Evolutionary conservation across 2,888 invertebrate species (phyloP).

Genomic region (Pherbina coryleti): DNA sequence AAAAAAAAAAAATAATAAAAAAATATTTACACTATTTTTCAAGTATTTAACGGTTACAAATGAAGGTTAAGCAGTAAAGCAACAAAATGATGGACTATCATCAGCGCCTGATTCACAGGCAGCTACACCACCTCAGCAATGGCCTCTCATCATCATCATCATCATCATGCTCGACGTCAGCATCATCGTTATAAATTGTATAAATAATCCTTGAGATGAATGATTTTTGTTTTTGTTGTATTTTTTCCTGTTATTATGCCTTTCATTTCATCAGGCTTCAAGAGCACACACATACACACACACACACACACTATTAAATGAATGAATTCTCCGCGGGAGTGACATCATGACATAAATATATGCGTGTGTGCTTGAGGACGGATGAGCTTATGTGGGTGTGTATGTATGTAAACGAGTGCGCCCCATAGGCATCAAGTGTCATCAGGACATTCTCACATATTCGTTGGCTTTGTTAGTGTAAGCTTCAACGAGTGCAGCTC

Average conservation of each 20-base stretch:
- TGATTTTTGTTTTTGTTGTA: neutral
- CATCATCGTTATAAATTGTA: neutral
- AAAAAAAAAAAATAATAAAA: too few species aligned
- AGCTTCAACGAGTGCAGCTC: neutral
- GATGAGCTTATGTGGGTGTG: too few species aligned
- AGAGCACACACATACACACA: neutral
- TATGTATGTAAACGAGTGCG: neutral
- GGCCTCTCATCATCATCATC: neutral
- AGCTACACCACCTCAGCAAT: neutral
- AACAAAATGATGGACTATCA: neutral
- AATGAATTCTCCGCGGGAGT: neutral
- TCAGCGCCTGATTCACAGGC: neutral
- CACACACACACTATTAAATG: neutral
- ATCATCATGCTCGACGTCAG: neutral
- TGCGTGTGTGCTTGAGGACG: too few species aligned
- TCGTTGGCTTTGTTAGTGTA: neutral
- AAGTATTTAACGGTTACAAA: neutral
- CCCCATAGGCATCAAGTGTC: conserved; percentile 4
- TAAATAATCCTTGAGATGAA: neutral
- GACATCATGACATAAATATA: neutral
- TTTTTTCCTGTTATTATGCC: neutral
- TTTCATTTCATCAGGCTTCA: conserved; percentile 4
- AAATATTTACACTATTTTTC: neutral
- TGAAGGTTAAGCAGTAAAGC: neutral
- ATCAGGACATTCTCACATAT: neutral